Evolutionary conservation across 2,797 vertebrate genomes (phyloP), one percentile per base, ranked within the genome.

Genomic region (Antrozous pallidus): DNA sequence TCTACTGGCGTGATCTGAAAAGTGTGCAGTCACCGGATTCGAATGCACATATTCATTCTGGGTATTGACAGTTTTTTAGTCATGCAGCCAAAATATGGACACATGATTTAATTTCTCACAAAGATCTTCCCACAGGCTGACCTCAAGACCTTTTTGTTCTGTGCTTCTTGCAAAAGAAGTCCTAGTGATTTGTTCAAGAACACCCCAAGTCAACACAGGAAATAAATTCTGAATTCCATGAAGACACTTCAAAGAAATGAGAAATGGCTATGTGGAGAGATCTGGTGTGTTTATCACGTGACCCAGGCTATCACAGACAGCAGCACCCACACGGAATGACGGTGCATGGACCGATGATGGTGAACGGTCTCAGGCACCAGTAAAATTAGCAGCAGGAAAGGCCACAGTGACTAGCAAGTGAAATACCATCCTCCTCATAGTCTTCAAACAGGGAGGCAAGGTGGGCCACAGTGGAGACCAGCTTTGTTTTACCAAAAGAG

Each of bases 151-250:
- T 86, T 88, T 88, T 82, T 61, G 74, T 65, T 82, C 58, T 49
- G 22, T 33, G 58, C 75, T 73, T 78, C 67, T 47, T 24, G 14
- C 31, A 61, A 61, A 91, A 45, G 16, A 87, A 18, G 16, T 14
- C 4, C 38, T 20, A 74, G 56, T 6, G 42, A 22, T 79, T 4
- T 80, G 51, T 24, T 49, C 28, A 49, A 80, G 90, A 71, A 47
- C 7, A 54, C 8, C 36, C 38, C 20, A 33, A 45, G 12, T 36
- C 65, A 86, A 88, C 74, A 93, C 0, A 26, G n/a, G 88, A 94
- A 94, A 51, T 58, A 45, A 90, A 84, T 38, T 77, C 67, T 90
- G 36, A 77, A 92, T 56, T 45, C n/a, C 6, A 92, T 6, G 36
- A 9, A 54, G 75, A 79, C 0, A 3, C 47, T 71, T 85, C 22